These are phyloP conservation scores for Conomelus anceps DNA, from an alignment of 2,888 invertebrate genomes.

Conservation along the genomic window DNA sequence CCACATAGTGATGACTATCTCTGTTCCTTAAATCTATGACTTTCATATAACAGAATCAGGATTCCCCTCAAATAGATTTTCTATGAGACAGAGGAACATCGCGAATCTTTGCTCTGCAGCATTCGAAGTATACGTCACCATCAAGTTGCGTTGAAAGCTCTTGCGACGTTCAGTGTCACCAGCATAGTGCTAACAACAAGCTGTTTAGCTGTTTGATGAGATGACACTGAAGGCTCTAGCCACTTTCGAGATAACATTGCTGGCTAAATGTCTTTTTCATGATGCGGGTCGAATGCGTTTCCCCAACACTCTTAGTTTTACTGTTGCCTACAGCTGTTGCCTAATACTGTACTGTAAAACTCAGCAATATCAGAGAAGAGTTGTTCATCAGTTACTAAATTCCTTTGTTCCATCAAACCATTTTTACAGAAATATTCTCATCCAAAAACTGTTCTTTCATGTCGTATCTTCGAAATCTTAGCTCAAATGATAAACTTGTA, in stretches of 20 bases:
- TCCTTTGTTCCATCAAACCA: background rate
- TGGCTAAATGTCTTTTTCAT: background rate
- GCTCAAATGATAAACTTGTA: no score
- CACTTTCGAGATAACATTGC: background rate
- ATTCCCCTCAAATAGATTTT: background rate
- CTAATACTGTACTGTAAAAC: no score
- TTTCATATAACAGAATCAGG: background rate
- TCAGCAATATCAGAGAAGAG: background rate
- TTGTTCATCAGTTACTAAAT: background rate
- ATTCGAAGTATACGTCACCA: background rate
- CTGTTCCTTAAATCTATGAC: no score
- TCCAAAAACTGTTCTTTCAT: background rate
- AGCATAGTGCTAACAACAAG: background rate
- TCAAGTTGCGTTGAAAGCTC: background rate
- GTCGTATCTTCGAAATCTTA: no score
- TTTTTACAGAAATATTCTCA: background rate
- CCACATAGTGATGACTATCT: no score
- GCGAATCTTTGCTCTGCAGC: background rate
- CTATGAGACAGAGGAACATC: background rate
- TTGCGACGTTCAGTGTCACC: background rate
- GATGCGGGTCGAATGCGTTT: background rate
- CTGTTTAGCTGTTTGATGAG: background rate
- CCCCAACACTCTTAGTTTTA: background rate
- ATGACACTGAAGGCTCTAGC: background rate
- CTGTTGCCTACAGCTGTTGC: background rate